Evolutionary conservation across 2,888 invertebrate genomes (phyloP).

Genomic region (Sphaerophoria taeniata): DNA sequence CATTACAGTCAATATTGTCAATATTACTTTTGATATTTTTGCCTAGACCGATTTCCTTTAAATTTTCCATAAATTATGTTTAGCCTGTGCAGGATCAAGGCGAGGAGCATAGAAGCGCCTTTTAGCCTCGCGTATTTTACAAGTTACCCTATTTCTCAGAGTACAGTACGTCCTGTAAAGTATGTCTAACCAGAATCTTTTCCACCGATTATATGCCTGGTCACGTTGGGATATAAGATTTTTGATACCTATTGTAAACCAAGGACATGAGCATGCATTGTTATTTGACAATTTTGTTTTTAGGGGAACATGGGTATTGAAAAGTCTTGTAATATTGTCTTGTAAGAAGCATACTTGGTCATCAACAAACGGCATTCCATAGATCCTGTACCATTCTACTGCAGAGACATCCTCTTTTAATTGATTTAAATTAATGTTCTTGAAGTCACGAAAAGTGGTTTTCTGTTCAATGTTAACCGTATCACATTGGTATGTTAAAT

Average conservation of each 20-base stretch:
- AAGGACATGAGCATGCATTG: background rate
- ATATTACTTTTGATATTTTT: background rate
- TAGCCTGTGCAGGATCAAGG: conserved; percentile 1
- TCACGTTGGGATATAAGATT: too few species aligned
- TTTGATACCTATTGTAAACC: background rate
- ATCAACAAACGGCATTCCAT: background rate
- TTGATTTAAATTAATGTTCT: conserved; percentile 1
- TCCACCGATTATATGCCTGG: too few species aligned
- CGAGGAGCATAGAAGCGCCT: background rate
- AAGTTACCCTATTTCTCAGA: conserved; percentile 16
- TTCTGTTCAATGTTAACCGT: background rate
- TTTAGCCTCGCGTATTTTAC: conserved; percentile 6
- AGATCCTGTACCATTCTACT: conserved; percentile 12
- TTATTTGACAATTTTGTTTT: background rate
- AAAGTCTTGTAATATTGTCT: conserved; percentile 1
- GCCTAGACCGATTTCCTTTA: conserved; percentile 3
- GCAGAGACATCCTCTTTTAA: background rate
- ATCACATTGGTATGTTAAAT: background rate
- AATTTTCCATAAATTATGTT: conserved; percentile 2
- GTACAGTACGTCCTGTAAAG: too few species aligned
- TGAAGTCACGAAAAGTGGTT: background rate
- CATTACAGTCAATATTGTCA: conserved; percentile 5
- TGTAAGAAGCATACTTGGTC: conserved; percentile 11
- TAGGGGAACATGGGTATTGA: conserved; percentile 3
- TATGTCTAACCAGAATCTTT: too few species aligned